Conservation (phyloP, 1,140 invertebrate genomes). For the Aricia agestis region DNA sequence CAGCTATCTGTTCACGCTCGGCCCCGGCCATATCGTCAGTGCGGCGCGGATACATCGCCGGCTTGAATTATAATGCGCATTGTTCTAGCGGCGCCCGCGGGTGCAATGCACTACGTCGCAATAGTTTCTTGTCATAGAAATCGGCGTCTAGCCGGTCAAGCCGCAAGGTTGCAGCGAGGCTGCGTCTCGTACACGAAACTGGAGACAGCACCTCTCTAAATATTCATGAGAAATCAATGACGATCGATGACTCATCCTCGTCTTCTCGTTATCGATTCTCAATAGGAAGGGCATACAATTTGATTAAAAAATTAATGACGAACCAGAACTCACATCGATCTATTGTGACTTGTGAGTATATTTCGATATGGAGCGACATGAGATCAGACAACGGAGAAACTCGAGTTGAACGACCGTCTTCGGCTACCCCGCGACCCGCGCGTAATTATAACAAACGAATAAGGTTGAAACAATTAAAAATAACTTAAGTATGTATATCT, state of each 20-base stretch:
- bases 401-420: conserved; percentile 13
- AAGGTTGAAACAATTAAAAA: conserved; percentile 28
- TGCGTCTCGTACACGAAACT: background rate
- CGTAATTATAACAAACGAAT: conserved; percentile 22
- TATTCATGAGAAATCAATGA: no score
- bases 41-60: conserved; percentile 64
- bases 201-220: no score
- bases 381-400: background rate
- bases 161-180: conserved; percentile 48
- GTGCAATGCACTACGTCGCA: conserved; percentile 70
- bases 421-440: conserved; percentile 13
- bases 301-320: no score
- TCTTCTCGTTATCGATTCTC: no score
- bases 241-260: no score
- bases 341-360: no score
- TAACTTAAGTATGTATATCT: conserved; percentile 28
- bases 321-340: no score
- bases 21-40: conserved; percentile 25
- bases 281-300: no score
- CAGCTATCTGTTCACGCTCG: conserved; percentile 12
- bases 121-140: conserved; percentile 70
- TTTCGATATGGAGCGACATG: background rate
- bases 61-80: conserved; percentile 73
- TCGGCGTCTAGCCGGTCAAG: conserved; percentile 45
- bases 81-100: conserved; percentile 56